Evolutionary conservation across 2,113 vertebrate species (phyloP), one percentile per base, ranked within the genome.

Genomic region (Casuarius casuarius): DNA sequence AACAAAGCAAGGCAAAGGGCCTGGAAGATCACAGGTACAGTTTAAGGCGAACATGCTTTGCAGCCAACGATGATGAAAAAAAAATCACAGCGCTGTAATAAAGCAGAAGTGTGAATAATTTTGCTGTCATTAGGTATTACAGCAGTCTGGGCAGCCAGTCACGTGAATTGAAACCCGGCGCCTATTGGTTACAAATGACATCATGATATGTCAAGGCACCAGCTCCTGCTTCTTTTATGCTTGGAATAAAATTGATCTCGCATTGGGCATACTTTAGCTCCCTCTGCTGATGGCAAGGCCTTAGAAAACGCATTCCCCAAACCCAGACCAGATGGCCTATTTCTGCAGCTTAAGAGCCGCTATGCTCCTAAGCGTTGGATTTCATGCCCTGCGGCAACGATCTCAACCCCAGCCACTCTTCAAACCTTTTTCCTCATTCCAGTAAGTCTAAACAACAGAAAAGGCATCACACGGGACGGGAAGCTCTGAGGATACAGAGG

Each of bases 151-250:
- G 76, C 77, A 94, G 95, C 92, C 77, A 81, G 44, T 62, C 97
- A 97, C 89, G 79, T 93, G 97, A 94, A 96, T 12, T 12, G 83
- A 59, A 75, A 46, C 85, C 7, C 81, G 14, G 5, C 49, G 88
- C 62, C 89, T 59, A 98, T 98, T 98, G 98, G 98, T 70, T 94
- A 70, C 83, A 94, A 92, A 98, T 98, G 97, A 98, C 98, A 98
- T 98, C 98, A 98, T 96, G 90, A 31, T 89, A 75, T 92, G 96
- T 58, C 86, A 94, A 97, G 91, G 94, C 87, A 78, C 42, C 1
- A 58, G 95, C 77, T 91, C 92, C 3, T 12, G 71, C 87, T 84
- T 20, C 79, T 90, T 90, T 92, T 76, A 85, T 80, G 73, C 38
- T 66, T 1, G 10, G 62, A 92, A 95, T 95, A 46, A 91, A 90